Evolutionary conservation across 1,140 invertebrate genomes (phyloP).

Genomic region (Drosophila prosaltans): DNA sequence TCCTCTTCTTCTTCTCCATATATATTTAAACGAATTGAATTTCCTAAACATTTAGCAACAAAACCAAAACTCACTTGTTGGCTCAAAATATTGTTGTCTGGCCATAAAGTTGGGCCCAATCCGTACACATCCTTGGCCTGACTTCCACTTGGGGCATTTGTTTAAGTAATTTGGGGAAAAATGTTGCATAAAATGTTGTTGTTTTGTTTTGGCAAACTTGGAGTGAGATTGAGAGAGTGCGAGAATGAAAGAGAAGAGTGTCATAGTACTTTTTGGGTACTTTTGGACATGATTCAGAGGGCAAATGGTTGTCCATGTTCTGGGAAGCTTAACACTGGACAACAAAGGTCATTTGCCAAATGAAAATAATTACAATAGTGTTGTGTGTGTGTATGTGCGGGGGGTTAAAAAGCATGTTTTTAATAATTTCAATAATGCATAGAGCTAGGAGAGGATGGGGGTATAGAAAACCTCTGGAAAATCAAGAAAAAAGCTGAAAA

Average conservation of each 20-base stretch:
- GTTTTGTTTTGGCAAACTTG: conserved; percentile 50
- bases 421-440: conserved; percentile 48
- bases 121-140: conserved; percentile 3
- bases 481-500: conserved; percentile 4
- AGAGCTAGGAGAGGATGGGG: not conserved
- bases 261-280: conserved; percentile 23
- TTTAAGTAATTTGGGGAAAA: conserved; percentile 70
- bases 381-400: not conserved
- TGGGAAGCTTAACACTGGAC: conserved; percentile 33
- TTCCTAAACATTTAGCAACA: conserved; percentile 2
- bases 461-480: not conserved
- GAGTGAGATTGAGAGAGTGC: conserved; percentile 9
- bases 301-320: conserved; percentile 41
- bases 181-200: conserved; percentile 66
- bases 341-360: conserved; percentile 48
- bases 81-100: conserved; percentile 11
- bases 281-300: conserved; percentile 31
- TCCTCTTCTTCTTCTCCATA: not conserved
- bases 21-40: conserved; percentile 2
- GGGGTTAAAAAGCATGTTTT: not conserved
- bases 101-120: conserved; percentile 10
- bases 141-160: conserved; percentile 41
- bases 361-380: conserved; percentile 77
- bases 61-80: conserved; percentile 11
- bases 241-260: conserved; percentile 22